These are phyloP conservation scores for Aix galericulata DNA, from an alignment of 2,113 vertebrate genomes.

Conservation along the genomic window DNA sequence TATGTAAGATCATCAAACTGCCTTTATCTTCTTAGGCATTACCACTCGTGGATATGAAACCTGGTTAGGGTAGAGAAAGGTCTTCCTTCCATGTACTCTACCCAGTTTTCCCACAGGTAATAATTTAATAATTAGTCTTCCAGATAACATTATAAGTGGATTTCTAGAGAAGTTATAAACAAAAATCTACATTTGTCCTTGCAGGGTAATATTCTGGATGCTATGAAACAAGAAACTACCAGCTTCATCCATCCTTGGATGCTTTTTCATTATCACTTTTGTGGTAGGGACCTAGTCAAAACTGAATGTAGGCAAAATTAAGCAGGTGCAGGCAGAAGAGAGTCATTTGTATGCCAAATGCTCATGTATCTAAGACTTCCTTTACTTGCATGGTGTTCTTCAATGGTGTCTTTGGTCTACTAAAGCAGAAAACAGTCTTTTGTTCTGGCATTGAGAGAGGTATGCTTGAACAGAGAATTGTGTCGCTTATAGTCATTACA, in stretches of 20 bases:
- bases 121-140: neutral
- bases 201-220: neutral
- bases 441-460: neutral
- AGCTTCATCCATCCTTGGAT: neutral
- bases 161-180: neutral
- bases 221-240: neutral
- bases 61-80: neutral
- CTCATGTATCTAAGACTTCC: neutral
- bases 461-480: neutral
- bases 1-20: neutral
- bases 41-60: neutral
- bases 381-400: neutral
- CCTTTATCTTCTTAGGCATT: neutral
- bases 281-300: neutral
- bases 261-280: neutral
- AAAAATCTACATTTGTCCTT: neutral
- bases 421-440: neutral
- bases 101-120: neutral
- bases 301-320: neutral
- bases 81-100: neutral
- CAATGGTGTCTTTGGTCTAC: neutral
- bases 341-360: neutral
- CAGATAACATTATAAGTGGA: neutral
- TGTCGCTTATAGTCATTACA: neutral
- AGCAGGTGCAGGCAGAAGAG: neutral